Base-by-base conservation (phyloP, 2,888 invertebrate genomes). In the Cepaea hortensis region DNA sequence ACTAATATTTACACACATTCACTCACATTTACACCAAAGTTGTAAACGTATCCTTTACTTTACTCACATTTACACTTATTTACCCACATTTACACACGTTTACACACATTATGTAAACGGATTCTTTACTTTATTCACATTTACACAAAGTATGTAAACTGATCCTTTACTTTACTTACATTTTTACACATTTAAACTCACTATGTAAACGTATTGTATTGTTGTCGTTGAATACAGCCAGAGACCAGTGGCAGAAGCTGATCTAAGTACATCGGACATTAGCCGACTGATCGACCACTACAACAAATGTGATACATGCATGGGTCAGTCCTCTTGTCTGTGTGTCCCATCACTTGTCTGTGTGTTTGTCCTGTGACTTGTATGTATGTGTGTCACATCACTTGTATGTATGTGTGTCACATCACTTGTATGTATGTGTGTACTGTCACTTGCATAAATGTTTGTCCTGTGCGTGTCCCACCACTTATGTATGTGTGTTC, bases 251-350 rank as follows among this genome's bases (percentile, higher is more conserved):
- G 77, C 77, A n/a, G 77, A 77, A 55, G 77, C 77, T 7, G 77
- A 77, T n/a, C 77, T 77, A 0, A 77, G 11, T 3, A 77, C 77
- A n/a, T 77, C 55, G 0, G 55, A 50, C n/a, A 13, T 77, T 0
- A n/a, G 23, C 55, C 50, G 55, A 9, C 9, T 77, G 7, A 77
- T 77, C 13, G 11, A 77, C 3, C 77, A n/a, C n/a, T 77, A 55
- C 6, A 55, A 61, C n/a, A 77, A n/a, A n/a, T 77, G 77, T 15
- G 77, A 77, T 13, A 55, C 55, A 5, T 77, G 77, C n/a, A 77
- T 77, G 77, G 13, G 77, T 77, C 4, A 55, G 77, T 77, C n/a
- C 0, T 77, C 20, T 20, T 68, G 18, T 68, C 11, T 68, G 18
- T 18, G n/a, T 68, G 68, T 68, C 20, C 20, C 5, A 20, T 0